Conservation (phyloP, 2,888 invertebrate species). For the Philonicus albiceps region DNA sequence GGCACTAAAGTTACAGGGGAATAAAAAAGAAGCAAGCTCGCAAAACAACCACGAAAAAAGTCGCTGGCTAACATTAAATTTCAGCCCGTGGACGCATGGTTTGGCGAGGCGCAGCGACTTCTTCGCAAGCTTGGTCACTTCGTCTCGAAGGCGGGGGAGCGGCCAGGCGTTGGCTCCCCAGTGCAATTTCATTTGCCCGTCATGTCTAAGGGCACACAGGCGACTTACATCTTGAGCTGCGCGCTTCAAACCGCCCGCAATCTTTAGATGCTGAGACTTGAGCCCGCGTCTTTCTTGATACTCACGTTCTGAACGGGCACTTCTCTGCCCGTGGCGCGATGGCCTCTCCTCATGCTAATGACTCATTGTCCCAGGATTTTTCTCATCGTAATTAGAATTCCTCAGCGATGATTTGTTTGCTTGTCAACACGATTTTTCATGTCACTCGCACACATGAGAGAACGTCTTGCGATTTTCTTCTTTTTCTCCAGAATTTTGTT, state of each 20-base stretch:
- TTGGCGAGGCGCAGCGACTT: background rate
- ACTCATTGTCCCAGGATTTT: conserved; percentile 35
- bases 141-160: background rate
- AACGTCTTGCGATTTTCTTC: background rate
- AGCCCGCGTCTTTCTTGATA: background rate
- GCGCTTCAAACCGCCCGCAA: background rate
- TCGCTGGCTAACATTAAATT: conserved; percentile 16
- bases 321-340: too few species aligned
- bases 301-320: background rate
- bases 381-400: conserved; percentile 33
- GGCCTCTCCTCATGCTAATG: conserved; percentile 18
- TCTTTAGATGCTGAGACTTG: background rate
- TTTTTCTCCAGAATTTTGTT: background rate
- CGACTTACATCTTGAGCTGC: background rate
- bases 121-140: background rate
- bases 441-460: background rate
- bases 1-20: background rate
- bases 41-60: background rate
- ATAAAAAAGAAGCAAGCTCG: background rate
- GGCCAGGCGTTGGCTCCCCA: background rate
- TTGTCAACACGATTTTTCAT: conserved; percentile 31
- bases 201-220: background rate
- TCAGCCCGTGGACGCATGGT: conserved; percentile 3
- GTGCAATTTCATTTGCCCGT: background rate
- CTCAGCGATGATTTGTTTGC: conserved; percentile 29